Conservation (phyloP, 2,113 vertebrate species). For the Atlantisia rogersi region DNA sequence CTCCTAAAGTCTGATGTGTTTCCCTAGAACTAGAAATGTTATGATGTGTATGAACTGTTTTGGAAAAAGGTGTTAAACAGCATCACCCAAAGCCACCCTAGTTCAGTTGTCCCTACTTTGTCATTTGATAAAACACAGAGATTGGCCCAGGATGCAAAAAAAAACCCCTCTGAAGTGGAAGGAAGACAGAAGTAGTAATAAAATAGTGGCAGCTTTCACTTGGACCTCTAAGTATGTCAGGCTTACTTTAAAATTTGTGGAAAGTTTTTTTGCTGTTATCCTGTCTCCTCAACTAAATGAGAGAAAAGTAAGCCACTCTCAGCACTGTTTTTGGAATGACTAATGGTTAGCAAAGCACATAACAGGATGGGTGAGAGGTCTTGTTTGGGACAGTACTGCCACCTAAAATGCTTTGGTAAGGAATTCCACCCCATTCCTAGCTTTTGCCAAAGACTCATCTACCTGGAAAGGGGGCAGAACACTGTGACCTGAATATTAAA, state of each 20-base stretch:
- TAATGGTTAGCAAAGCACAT: neutral
- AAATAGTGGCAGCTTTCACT: neutral
- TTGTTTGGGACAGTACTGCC: neutral
- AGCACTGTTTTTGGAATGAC: neutral
- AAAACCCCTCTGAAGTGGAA: neutral
- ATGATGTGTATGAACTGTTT: neutral
- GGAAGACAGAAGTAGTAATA: neutral
- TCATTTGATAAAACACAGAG: neutral
- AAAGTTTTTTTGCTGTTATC: neutral
- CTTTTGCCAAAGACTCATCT: neutral
- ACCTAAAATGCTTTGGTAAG: neutral
- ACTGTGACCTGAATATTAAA: neutral
- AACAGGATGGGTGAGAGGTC: neutral
- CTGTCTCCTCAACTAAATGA: neutral
- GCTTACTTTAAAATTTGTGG: neutral
- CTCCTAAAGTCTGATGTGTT: neutral
- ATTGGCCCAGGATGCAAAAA: neutral
- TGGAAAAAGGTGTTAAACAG: neutral
- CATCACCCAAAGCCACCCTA: neutral
- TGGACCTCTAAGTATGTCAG: neutral
- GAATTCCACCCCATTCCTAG: neutral
- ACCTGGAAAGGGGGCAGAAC: neutral
- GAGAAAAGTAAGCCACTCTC: neutral
- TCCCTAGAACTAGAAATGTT: neutral
- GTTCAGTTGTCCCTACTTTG: neutral